These are phyloP conservation scores for Chanos chanos DNA, from an alignment of 2,797 vertebrate genomes.

Conservation along the genomic window DNA sequence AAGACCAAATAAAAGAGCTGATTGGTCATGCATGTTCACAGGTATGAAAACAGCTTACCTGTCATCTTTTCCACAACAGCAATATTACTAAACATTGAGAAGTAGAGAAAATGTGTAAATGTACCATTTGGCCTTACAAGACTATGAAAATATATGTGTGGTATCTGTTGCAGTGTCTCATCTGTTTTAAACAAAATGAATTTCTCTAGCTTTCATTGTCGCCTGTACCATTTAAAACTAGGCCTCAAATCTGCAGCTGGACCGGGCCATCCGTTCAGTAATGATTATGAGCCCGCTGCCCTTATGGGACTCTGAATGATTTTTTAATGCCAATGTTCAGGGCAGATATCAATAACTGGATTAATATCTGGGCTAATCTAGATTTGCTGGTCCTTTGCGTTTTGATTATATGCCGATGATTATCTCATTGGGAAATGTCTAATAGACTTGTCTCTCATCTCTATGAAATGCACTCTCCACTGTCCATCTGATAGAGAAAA, in stretches of 20 bases:
- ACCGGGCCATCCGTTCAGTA: constrained; percentile 46
- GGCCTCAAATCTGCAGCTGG: constrained; percentile 30
- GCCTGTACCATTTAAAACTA: constrained; percentile 35
- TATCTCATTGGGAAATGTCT: constrained; percentile 47
- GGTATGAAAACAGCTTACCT: too few relatives aligned
- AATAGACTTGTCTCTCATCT: constrained; percentile 54
- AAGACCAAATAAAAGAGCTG: too few relatives aligned
- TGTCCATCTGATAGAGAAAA: constrained; percentile 27
- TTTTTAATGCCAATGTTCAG: constrained; percentile 54
- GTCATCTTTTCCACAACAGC: too few relatives aligned
- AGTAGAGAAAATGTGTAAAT: too few relatives aligned
- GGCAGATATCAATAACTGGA: constrained; percentile 50
- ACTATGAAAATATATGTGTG: too few relatives aligned
- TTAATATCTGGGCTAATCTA: constrained; percentile 56
- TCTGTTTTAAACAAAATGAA: too few relatives aligned
- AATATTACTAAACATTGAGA: too few relatives aligned
- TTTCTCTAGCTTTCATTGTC: too few relatives aligned
- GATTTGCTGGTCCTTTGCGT: constrained; percentile 57
- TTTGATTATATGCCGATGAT: constrained; percentile 52
- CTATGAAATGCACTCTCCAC: constrained; percentile 39
- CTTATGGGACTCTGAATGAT: constrained; percentile 54
- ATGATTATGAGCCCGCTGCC: constrained; percentile 52
- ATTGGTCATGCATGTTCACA: too few relatives aligned
- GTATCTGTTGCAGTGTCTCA: too few relatives aligned
- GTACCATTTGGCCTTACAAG: too few relatives aligned